Evolutionary conservation across 2,888 invertebrate genomes (phyloP).

Genomic region (Drosophila planitibia): DNA sequence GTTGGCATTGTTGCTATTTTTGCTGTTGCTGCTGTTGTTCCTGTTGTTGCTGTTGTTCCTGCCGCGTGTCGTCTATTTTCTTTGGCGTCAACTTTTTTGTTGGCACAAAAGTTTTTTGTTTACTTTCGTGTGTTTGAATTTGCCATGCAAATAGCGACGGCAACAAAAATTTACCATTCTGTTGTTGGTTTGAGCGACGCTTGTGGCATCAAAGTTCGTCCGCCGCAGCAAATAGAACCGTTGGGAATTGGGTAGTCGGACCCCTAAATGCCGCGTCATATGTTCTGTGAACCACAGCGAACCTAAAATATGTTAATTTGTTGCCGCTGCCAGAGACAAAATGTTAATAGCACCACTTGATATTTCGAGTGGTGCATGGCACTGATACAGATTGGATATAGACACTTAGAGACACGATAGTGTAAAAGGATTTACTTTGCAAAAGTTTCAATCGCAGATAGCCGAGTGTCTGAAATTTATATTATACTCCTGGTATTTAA

Average conservation of each 20-base stretch:
- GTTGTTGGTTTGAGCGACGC: conserved; percentile 27
- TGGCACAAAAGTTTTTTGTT: conserved; percentile 72
- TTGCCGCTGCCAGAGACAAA: conserved; percentile 40
- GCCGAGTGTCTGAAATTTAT: not conserved
- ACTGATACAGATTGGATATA: conserved; percentile 7
- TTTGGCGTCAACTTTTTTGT: conserved; percentile 61
- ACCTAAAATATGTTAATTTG: conserved; percentile 61
- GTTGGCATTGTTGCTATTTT: conserved; percentile 10
- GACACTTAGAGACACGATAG: conserved; percentile 15
- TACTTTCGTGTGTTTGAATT: conserved; percentile 75
- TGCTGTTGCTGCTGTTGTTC: conserved; percentile 14
- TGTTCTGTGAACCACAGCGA: conserved; percentile 40
- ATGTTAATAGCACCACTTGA: conserved; percentile 50
- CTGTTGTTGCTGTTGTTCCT: conserved; percentile 14
- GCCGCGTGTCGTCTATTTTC: conserved; percentile 53
- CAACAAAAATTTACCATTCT: conserved; percentile 51
- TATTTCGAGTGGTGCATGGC: conserved; percentile 4
- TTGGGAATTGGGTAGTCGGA: conserved; percentile 37
- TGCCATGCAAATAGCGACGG: conserved; percentile 73
- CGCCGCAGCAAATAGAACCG: conserved; percentile 32
- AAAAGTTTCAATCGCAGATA: not conserved
- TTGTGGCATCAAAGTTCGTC: conserved; percentile 45
- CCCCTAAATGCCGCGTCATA: conserved; percentile 41
- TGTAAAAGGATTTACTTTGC: conserved; percentile 14
- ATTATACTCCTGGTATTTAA: not conserved